A percentile compares a stretch with the other conserved stretches of the same genome.
Evolutionary conservation across 2,113 vertebrate species (phyloP).

Genomic region (Corythoichthys haematopterus): DNA sequence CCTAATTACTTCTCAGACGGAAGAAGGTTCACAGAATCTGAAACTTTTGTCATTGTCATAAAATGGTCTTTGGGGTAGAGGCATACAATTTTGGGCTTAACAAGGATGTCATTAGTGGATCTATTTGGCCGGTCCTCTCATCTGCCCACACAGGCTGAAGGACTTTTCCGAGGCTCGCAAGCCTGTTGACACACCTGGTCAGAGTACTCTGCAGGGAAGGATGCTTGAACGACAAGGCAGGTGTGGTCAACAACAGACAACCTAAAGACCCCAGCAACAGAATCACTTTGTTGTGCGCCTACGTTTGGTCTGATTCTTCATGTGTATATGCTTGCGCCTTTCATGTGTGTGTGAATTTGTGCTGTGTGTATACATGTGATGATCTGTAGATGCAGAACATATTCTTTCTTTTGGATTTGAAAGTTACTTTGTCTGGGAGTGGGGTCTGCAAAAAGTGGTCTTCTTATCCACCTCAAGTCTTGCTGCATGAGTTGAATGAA

Average conservation of each 20-base stretch:
- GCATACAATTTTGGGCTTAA: constrained; percentile 54
- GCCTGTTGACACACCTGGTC: constrained; percentile 53
- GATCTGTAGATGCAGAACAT: not conserved
- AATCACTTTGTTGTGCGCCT: constrained; percentile 19
- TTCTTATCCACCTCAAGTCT: not conserved
- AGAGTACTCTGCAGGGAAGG: constrained; percentile 37
- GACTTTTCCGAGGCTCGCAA: constrained; percentile 41
- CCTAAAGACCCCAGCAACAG: constrained; percentile 17
- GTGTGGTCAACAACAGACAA: constrained; percentile 51
- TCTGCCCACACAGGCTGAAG: constrained; percentile 58
- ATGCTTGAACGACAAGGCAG: constrained; percentile 47
- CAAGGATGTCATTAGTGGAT: constrained; percentile 56
- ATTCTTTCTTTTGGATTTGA: constrained; percentile 1
- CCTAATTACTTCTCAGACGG: constrained; percentile 61
- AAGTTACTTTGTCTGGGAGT: not conserved
- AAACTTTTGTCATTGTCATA: constrained; percentile 60
- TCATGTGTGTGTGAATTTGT: not conserved
- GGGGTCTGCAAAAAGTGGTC: not conserved
- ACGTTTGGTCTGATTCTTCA: constrained; percentile 1
- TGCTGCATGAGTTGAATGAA: not conserved
- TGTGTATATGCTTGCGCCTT: not conserved
- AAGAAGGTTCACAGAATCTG: constrained; percentile 58
- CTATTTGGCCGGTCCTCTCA: constrained; percentile 48
- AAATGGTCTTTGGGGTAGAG: constrained; percentile 52
- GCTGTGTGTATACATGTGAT: constrained; percentile 10